A percentile compares a stretch with the other conserved stretches of the same genome.
Conservation (phyloP, 2,113 vertebrate genomes). For the Notarius lentiginosus region DNA sequence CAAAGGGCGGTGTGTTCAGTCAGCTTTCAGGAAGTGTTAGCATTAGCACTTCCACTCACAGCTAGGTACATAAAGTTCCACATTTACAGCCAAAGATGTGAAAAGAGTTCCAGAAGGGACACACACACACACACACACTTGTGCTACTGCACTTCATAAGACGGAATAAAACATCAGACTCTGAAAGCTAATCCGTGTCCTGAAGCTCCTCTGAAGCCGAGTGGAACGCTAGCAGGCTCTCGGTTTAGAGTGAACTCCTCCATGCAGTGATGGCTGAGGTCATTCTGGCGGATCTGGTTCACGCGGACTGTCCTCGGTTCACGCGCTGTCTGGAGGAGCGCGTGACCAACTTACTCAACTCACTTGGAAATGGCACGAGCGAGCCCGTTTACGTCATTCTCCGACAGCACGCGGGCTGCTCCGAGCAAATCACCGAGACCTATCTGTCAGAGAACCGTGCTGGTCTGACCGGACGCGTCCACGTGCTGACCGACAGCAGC, state of each 20-base stretch:
- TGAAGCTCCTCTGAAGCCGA: neutral
- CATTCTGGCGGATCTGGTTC: constrained; percentile 54
- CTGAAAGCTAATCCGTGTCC: neutral
- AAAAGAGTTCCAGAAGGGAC: no score
- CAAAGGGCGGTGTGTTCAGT: constrained; percentile 21
- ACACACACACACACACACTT: neutral
- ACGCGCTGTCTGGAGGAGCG: constrained; percentile 40
- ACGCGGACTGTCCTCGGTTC: constrained; percentile 29
- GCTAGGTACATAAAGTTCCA: constrained; percentile 12
- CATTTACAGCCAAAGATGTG: neutral
- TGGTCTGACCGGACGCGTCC: constrained; percentile 57
- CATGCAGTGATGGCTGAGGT: constrained; percentile 47
- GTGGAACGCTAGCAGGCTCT: neutral
- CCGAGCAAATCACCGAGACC: neutral
- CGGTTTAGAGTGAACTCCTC: no score
- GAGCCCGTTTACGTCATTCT: constrained; percentile 46
- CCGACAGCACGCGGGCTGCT: neutral
- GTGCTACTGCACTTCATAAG: neutral
- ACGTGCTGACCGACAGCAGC: constrained; percentile 65
- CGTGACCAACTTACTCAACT: neutral
- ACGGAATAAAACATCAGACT: neutral
- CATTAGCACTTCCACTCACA: neutral
- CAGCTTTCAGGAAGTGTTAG: constrained; percentile 45
- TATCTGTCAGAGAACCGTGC: constrained; percentile 16
- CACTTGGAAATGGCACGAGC: neutral